A percentile compares a stretch with the other conserved stretches of the same genome.
phyloP scores from a whole-genome alignment of 2,888 invertebrate species.

The Nemotelus nigrinus region DNA sequence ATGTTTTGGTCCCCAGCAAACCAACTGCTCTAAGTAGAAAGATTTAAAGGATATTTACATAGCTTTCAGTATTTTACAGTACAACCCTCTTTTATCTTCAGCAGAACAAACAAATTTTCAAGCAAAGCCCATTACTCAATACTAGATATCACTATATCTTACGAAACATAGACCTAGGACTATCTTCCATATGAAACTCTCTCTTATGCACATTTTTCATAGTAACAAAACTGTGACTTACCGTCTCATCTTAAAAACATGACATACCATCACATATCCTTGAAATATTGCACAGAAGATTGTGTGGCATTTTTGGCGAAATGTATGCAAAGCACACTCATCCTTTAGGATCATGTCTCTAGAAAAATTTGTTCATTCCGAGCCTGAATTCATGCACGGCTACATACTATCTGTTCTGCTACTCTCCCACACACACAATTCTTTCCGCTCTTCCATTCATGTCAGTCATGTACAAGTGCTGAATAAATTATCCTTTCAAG shows the following conservation, averaged over 20 bases:
- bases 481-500: conserved; percentile 45
- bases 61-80: neutral
- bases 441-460: conserved; percentile 23
- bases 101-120: no score
- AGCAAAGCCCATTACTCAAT: neutral
- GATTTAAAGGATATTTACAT: neutral
- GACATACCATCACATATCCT: conserved; percentile 41
- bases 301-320: conserved; percentile 28
- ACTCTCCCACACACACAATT: neutral
- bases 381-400: conserved; percentile 4
- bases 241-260: conserved; percentile 37
- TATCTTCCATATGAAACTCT: neutral
- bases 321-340: conserved; percentile 45
- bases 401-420: neutral
- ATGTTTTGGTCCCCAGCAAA: no score
- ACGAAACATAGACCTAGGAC: neutral
- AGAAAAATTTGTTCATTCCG: conserved; percentile 41
- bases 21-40: neutral
- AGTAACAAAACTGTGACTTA: conserved; percentile 34
- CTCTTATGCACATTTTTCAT: conserved; percentile 4
- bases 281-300: conserved; percentile 37
- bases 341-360: conserved; percentile 29
- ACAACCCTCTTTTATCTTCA: neutral
- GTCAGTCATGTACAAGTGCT: conserved; percentile 44
- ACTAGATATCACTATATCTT: neutral